phyloP scores from a whole-genome alignment of 2,888 invertebrate genomes.

The Platerodrilus igneus region DNA sequence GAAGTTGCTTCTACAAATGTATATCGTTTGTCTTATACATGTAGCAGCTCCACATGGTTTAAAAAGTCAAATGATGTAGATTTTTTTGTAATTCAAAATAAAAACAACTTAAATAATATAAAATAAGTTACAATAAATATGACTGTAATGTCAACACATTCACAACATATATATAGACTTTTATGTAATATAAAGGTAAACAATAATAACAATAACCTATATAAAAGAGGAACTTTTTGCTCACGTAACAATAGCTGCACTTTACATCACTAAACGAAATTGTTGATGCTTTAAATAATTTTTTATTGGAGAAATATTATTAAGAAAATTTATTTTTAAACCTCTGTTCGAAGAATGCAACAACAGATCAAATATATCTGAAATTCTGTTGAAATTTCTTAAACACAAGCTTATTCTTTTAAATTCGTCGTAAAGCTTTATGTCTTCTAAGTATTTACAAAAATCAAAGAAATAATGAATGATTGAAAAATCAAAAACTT shows the following conservation, averaged over 20 bases:
- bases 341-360: no score
- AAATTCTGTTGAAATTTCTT: no score
- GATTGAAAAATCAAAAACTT: no score
- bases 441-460: no score
- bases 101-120: slow-evolving; percentile 12
- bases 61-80: slow-evolving; percentile 2
- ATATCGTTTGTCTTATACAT: no score
- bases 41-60: no score
- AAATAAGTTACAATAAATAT: slow-evolving; percentile 21
- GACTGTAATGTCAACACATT: slow-evolving; percentile 20
- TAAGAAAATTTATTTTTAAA: not conserved
- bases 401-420: no score
- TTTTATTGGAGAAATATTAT: not conserved
- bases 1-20: no score
- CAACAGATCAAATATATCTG: no score
- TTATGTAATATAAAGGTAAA: slow-evolving; percentile 18
- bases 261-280: not conserved
- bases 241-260: not conserved
- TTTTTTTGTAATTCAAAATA: slow-evolving; percentile 11
- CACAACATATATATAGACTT: slow-evolving; percentile 19
- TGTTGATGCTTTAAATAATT: not conserved
- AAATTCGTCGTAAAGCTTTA: no score
- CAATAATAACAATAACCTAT: slow-evolving; percentile 7
- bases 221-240: not conserved
- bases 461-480: no score